These are phyloP conservation scores for Dascillus cervinus DNA, from an alignment of 2,888 invertebrate species.

Conservation along the genomic window DNA sequence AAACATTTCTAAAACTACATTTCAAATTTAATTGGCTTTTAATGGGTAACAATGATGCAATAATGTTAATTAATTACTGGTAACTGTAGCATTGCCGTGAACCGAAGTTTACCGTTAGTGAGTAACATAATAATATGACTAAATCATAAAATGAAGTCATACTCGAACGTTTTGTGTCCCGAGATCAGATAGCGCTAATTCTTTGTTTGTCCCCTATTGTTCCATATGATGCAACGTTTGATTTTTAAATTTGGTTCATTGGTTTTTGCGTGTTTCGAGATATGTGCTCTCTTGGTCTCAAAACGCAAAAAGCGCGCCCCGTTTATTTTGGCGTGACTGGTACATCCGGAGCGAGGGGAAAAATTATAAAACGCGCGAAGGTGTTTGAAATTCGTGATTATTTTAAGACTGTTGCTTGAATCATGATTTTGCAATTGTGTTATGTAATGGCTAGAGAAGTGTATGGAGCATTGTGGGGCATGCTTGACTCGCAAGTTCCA, in stretches of 20 bases:
- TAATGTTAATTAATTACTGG: constrained; percentile 20
- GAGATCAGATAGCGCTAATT: no score
- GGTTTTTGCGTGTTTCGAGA: no score
- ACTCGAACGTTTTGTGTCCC: constrained; percentile 7
- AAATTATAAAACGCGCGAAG: no score
- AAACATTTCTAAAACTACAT: no score
- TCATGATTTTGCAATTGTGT: constrained; percentile 26
- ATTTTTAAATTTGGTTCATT: no score
- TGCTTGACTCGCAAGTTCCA: constrained; percentile 30
- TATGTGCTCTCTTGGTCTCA: no score
- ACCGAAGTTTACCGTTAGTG: constrained; percentile 20
- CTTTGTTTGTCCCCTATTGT: no score
- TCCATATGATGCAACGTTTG: no score
- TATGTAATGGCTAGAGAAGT: constrained; percentile 21
- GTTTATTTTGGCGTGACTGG: no score
- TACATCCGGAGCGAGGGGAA: no score
- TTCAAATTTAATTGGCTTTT: no score
- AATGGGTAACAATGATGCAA: constrained; percentile 21
- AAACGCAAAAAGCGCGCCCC: no score
- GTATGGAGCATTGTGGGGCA: constrained; percentile 20
- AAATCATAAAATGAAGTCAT: constrained; percentile 17
- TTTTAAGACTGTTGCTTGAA: constrained; percentile 15
- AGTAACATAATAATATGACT: constrained; percentile 17
- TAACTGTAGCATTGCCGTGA: constrained; percentile 21
- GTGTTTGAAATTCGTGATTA: constrained; percentile 9